Base-by-base conservation (phyloP, 2,797 vertebrate genomes). In the Loriculus beryllinus region DNA sequence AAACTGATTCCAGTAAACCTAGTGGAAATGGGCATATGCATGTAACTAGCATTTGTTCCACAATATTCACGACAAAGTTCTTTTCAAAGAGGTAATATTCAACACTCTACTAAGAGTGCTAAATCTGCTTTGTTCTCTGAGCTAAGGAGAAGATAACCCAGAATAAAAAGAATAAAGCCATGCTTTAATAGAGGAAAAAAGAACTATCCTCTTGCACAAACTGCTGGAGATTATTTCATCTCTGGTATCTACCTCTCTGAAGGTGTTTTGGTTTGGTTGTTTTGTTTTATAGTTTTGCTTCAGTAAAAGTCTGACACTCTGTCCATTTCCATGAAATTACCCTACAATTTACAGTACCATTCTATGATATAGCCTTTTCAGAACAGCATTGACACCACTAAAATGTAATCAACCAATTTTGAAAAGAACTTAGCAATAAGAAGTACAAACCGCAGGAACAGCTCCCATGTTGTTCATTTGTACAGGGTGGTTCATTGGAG, bases 401-500 rank as follows among this genome's bases (percentile, higher is more conserved):
- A 43, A 67, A 89, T 7, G 49, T 14, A 45, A 82, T 40, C 63
- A 33, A 69, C 29, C 37, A 12, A 31, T 67, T 93, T 4, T 39
- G 64, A 72, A 48, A 45, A 59, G 43, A 78, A 49, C 4, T 12
- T 25, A 13, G 31, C 57, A 93, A 42, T 7, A 54, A 62, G 12
- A 72, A 59, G 69, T 91, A 97, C 98, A 97, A 95, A 99, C 99
- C 97, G 98, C 98, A 45, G 99, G 98, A 81, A 98, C 98, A 2
- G 99, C 98, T 96, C 98, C 98, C 98, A 99, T 98, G 98, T 94
- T 98, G 96, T 98, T 99, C 97, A 99, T 99, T 82, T 99, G 99
- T 76, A 99, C 99, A 14, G 98, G 98, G 93, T 99, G 99, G 98
- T 98, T 99, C 98, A 99, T 99, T 2, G 99, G 99, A 71, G 99